phyloP scores from a whole-genome alignment of 2,888 invertebrate species.

The Apodemia hepburni region DNA sequence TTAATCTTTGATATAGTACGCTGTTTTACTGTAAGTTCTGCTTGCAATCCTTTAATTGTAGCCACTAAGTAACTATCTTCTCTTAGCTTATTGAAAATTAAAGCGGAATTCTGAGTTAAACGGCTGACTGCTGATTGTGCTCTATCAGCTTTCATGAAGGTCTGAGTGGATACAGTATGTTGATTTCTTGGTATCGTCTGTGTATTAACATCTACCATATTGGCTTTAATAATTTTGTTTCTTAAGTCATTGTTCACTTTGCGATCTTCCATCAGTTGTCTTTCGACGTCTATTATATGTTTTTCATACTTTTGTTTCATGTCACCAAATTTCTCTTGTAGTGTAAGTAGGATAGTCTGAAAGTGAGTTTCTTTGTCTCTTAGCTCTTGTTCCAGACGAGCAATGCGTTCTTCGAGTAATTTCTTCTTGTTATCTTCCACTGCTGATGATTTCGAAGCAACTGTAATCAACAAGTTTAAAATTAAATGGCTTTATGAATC shows the following conservation, averaged over 20 bases:
- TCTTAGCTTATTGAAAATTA: conserved; percentile 75
- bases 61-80: conserved; percentile 89
- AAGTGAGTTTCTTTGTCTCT: conserved; percentile 85
- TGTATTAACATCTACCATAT: conserved; percentile 55
- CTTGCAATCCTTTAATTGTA: conserved; percentile 88
- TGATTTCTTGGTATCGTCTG: conserved; percentile 66
- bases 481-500: background rate
- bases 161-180: conserved; percentile 54
- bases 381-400: conserved; percentile 85
- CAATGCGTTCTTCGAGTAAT: conserved; percentile 86
- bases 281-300: conserved; percentile 87
- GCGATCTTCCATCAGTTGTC: conserved; percentile 78
- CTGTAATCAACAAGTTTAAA: conserved; percentile 41
- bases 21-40: conserved; percentile 87
- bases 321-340: conserved; percentile 88
- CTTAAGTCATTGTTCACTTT: conserved; percentile 73
- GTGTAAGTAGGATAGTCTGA: conserved; percentile 84
- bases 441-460: conserved; percentile 78
- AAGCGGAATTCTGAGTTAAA: conserved; percentile 75
- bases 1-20: conserved; percentile 85
- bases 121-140: conserved; percentile 73
- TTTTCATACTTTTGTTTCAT: conserved; percentile 88
- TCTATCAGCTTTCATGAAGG: conserved; percentile 57
- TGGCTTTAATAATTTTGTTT: conserved; percentile 69
- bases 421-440: conserved; percentile 80